Evolutionary conservation across 2,113 vertebrate species (phyloP), one percentile per base, ranked within the genome.

Genomic region (Thymallus thymallus): DNA sequence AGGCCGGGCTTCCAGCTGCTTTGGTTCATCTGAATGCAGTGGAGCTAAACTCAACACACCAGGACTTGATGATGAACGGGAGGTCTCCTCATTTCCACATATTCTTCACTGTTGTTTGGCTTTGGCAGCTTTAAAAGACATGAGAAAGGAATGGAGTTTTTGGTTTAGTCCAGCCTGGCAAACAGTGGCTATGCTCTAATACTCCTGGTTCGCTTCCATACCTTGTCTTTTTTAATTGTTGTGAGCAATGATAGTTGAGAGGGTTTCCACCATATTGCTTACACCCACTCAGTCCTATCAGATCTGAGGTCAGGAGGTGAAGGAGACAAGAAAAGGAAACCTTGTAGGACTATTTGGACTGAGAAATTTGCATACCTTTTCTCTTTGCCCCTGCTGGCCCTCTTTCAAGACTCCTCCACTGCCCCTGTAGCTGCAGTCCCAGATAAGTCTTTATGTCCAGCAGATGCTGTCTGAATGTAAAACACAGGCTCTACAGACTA

Each of bases 21-120:
- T 81, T 77, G 82, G 86, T 93, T 93, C 92, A 93, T 94, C 94
- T 93, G 87, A 88, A 94, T 94, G 92, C 85, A 72, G 84, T 92
- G 92, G 62, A 73, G 91, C 91, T 93, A 90, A 80, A 93, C 93
- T 92, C 88, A 78, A 89, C 88, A 92, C 93, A 94, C 94, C 93
- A 93, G 88, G 91, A 87, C 71, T 90, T 91, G 91, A 94, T 95
- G 89, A 94, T 91, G 83, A 89, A 90, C 78, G 85, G 81, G 80
- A 68, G 88, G 67, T 80, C 80, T 79, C 48, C 55, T 82, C 91
- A 91, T 22, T 65, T 81, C 35, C 60, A 22, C 55, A 41, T 48
- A 48, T 4, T 58, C 46, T 14, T 41, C 20, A 46, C 41, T 46
- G 56, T 73, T 14, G 45, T 72, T 20, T 71, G 55, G 55, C 16